phyloP scores from a whole-genome alignment of 2,113 vertebrate species.

The Forbesichthys agassizii region DNA sequence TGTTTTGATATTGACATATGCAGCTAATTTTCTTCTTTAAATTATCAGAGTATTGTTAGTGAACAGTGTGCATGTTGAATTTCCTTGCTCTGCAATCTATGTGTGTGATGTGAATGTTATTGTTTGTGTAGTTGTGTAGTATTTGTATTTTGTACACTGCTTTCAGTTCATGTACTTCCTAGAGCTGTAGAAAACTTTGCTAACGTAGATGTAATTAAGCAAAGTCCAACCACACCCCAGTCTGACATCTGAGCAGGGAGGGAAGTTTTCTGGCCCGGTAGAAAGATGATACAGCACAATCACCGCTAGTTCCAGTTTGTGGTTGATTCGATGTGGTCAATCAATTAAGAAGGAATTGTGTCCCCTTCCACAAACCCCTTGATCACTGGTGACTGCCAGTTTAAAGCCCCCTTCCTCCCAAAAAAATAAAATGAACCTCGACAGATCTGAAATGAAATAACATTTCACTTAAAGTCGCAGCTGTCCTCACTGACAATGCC shows the following conservation, averaged over 20 bases:
- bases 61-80: conserved; percentile 50
- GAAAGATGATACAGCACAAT: conserved; percentile 18
- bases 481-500: conserved; percentile 37
- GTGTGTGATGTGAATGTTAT: conserved; percentile 23
- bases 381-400: conserved; percentile 3
- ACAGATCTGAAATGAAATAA: conserved; percentile 32
- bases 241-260: conserved; percentile 28
- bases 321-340: conserved; percentile 31
- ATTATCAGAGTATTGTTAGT: conserved; percentile 33
- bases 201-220: conserved; percentile 27
- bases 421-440: conserved; percentile 8
- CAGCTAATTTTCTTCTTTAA: conserved; percentile 34
- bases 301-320: conserved; percentile 31
- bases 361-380: conserved; percentile 1
- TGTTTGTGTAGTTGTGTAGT: conserved; percentile 26
- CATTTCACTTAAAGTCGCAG: conserved; percentile 30
- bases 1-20: conserved; percentile 38
- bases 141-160: conserved; percentile 51
- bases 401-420: conserved; percentile 18
- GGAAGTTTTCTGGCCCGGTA: conserved; percentile 16
- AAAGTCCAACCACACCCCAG: conserved; percentile 6
- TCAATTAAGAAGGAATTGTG: background rate
- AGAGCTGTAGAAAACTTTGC: conserved; percentile 23
- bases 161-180: conserved; percentile 58
- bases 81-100: conserved; percentile 40